A percentile compares a stretch with the other conserved stretches of the same genome.
Conservation (phyloP, 92 coral and sea anemone genomes). For the Galaxea fascicularis region DNA sequence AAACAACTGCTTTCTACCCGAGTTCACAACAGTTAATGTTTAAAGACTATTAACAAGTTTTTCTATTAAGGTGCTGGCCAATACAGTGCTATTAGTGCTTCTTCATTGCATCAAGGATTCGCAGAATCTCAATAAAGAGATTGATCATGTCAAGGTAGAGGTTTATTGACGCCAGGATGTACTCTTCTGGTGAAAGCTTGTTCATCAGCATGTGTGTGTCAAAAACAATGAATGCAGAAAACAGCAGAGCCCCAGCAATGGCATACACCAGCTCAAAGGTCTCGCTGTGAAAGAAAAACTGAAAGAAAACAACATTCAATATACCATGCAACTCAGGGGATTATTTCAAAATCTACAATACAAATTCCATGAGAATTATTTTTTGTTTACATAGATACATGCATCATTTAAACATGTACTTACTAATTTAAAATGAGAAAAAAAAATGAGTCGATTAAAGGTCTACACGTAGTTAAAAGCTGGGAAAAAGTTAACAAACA, state of each 20-base stretch:
- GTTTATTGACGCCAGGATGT: conserved; percentile 96
- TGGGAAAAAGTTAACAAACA: too few species aligned
- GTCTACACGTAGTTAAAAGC: too few species aligned
- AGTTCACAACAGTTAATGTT: not conserved
- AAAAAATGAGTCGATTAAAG: too few species aligned
- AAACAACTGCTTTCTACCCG: not conserved
- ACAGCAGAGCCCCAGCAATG: conserved; percentile 94
- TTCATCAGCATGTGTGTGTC: conserved; percentile 99
- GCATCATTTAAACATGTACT: too few species aligned
- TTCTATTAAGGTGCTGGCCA: too few species aligned
- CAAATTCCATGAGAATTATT: too few species aligned
- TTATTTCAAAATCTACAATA: too few species aligned
- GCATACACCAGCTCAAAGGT: conserved; percentile 93
- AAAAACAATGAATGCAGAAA: conserved; percentile 94
- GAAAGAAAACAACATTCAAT: conserved; percentile 22
- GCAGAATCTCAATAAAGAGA: conserved; percentile 92
- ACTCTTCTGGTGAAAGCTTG: conserved; percentile 97
- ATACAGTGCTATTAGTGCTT: conserved; percentile 58
- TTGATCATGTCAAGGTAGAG: conserved; percentile 97
- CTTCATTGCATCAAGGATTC: conserved; percentile 91
- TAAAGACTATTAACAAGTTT: too few species aligned
- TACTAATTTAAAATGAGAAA: too few species aligned
- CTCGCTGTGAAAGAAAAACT: conserved; percentile 98
- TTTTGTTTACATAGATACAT: too few species aligned
- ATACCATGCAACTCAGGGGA: not conserved